Evolutionary conservation across 2,113 vertebrate genomes (phyloP).

Genomic region (Pelodiscus sinensis): DNA sequence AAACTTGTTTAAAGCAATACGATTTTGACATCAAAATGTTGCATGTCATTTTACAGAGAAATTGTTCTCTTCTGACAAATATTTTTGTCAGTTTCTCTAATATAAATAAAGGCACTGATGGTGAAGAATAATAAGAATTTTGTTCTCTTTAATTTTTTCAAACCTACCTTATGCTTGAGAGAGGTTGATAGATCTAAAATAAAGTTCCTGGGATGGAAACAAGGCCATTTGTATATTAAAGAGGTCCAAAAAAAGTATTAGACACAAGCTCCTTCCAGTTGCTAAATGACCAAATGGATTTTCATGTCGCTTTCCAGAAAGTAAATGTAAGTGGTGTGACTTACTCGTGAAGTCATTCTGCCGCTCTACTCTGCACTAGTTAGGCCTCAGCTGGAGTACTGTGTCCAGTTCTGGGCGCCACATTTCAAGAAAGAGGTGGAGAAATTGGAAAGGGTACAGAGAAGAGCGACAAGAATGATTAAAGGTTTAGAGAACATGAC

Average conservation of each 20-base stretch:
- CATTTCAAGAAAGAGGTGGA: too few species aligned
- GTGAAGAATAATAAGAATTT: background rate
- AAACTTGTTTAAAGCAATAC: slow-evolving; percentile 4
- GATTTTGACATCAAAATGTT: background rate
- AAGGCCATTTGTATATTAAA: background rate
- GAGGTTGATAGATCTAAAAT: background rate
- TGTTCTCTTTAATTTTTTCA: background rate
- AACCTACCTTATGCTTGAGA: background rate
- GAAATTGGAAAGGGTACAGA: too few species aligned
- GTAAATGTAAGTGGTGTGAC: background rate
- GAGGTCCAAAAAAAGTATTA: background rate
- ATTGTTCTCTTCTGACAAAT: slow-evolving; percentile 15
- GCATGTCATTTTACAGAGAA: background rate
- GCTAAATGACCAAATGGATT: background rate
- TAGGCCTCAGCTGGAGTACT: too few species aligned
- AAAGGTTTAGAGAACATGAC: too few species aligned
- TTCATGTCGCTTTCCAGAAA: background rate
- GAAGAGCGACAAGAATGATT: too few species aligned
- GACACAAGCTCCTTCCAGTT: background rate
- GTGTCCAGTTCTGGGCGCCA: too few species aligned
- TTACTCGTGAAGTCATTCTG: too few species aligned
- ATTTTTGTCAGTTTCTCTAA: background rate
- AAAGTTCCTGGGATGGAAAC: background rate
- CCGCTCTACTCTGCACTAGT: too few species aligned
- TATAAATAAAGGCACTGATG: background rate